Base-by-base conservation (phyloP, 2,113 vertebrate species). In the Crocuta crocuta region DNA sequence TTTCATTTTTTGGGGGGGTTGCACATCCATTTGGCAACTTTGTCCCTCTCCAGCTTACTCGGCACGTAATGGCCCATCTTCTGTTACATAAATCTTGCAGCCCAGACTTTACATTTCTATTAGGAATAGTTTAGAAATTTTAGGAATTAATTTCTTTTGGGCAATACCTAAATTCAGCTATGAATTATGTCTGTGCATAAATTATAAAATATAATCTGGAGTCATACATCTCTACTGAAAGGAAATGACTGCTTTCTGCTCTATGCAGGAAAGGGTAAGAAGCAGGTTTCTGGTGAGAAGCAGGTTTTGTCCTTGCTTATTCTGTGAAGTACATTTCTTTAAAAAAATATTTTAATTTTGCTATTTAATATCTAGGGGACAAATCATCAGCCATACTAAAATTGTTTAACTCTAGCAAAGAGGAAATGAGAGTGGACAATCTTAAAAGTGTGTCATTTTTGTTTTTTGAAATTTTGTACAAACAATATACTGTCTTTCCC, bases 81-180 rank as follows among this genome's bases (percentile, higher is more conserved):
- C 24, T 53, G 7, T 48, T 35, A 53, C 10, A 11, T 12, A 91
- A 92, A 35, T 23, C 23, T 21, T 84, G 71, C 71, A 23, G n/a
- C n/a, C 15, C 35, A 58, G 63, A 19, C 24, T 79, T 73, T 48
- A 12, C 33, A 63, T 86, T 92, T 95, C 65, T 66, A 43, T 65
- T 58, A 87, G 86, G 48, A 68, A 70, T 66, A 21, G 16, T 95
- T 97, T 86, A 63, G 88, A 79, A 95, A 83, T 91, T 90, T 89
- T 85, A 97, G 71, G 21, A 74, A 55, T 90, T 90, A 43, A 55
- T 91, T 83, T 93, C 19, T 94, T 96, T 70, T 28, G 19, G 43
- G 48, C 28, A 55, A 4, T 79, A 33, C 61, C 53, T 89, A 68
- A 65, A 63, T 93, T 82, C 43, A 58, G 11, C 94, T 78, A 45